phyloP scores from a whole-genome alignment of 2,113 vertebrate genomes.

The Telmatochromis sp. region DNA sequence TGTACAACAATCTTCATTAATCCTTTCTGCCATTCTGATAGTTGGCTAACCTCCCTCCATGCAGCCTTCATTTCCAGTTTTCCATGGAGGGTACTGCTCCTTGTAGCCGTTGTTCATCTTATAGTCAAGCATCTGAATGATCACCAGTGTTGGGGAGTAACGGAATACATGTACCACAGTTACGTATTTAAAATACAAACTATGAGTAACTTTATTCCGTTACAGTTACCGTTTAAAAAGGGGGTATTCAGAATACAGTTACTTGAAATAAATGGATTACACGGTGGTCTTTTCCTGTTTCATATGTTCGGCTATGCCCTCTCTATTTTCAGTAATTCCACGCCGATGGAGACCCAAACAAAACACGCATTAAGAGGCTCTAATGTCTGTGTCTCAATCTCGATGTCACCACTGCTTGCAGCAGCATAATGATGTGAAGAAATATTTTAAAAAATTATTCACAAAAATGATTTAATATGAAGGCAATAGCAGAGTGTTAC shows the following conservation, averaged over 20 bases:
- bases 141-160: not conserved
- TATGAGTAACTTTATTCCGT: accelerated
- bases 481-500: accelerated
- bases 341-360: not conserved
- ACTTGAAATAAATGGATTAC: accelerated
- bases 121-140: not conserved
- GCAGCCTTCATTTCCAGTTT: not conserved
- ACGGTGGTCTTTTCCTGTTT: accelerated
- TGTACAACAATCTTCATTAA: not conserved
- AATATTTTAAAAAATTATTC: accelerated
- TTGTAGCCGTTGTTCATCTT: not conserved
- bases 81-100: not conserved
- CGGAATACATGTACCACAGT: accelerated
- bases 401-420: accelerated
- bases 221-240: not conserved
- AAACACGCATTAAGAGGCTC: accelerated
- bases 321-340: accelerated
- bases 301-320: not conserved
- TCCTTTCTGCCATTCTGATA: not conserved
- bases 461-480: not conserved
- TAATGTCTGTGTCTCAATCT: not conserved
- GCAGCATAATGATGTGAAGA: not conserved
- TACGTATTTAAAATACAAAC: accelerated
- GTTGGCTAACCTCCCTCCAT: not conserved
- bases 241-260: accelerated